These are phyloP conservation scores for Caenorhabditis sulstoni DNA, from an alignment of 2,888 invertebrate genomes.

Conservation along the genomic window DNA sequence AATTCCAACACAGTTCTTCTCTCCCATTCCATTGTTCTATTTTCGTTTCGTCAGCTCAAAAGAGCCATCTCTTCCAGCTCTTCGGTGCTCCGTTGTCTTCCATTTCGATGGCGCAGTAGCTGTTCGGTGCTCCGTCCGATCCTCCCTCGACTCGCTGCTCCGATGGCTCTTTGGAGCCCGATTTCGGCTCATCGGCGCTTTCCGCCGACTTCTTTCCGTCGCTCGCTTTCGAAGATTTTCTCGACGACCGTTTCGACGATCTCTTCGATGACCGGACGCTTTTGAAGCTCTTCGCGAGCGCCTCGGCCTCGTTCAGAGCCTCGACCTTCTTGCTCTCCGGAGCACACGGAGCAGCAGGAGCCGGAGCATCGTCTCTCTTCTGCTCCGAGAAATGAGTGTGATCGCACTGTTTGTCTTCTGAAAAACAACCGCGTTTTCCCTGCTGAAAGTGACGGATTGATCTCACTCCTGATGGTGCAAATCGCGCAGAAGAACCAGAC, in stretches of 20 bases:
- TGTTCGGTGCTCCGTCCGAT: too few relatives aligned
- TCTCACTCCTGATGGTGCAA: constrained; percentile 20
- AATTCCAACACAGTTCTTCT: too few relatives aligned
- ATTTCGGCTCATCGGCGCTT: not conserved
- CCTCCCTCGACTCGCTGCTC: not conserved
- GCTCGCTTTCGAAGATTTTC: too few relatives aligned
- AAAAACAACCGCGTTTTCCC: not conserved
- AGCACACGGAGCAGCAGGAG: not conserved
- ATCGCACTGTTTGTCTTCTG: constrained; percentile 24
- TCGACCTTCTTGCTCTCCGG: not conserved
- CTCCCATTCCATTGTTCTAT: too few relatives aligned
- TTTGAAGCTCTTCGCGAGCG: constrained; percentile 7
- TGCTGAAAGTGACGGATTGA: too few relatives aligned
- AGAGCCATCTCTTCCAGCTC: too few relatives aligned
- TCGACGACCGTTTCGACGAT: constrained; percentile 15
- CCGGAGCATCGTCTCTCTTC: not conserved
- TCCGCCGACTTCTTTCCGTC: too few relatives aligned
- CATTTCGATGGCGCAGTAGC: too few relatives aligned
- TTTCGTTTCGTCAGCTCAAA: too few relatives aligned
- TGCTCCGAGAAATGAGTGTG: not conserved
- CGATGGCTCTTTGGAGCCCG: not conserved
- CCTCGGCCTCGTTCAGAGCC: not conserved
- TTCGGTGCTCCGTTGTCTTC: too few relatives aligned
- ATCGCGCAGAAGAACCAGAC: constrained; percentile 14
- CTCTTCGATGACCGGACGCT: not conserved